Conservation (phyloP, 2,888 invertebrate species). For the Agrotis ipsilon region DNA sequence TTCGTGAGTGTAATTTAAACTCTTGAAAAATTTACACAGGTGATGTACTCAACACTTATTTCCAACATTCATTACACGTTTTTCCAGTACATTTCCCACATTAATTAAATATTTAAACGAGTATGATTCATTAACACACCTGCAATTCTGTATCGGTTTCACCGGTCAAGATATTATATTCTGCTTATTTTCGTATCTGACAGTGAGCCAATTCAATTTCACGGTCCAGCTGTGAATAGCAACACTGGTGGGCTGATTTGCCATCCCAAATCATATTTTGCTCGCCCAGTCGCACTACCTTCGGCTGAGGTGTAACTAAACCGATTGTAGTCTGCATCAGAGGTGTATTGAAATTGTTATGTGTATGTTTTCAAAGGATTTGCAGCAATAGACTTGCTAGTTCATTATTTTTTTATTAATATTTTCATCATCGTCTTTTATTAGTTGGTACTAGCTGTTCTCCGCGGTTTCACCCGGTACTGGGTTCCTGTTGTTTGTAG, state of each 20-base stretch:
- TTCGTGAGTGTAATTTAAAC: conserved; percentile 17
- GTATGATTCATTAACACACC: conserved; percentile 74
- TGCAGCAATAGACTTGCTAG: neutral
- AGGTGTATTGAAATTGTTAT: neutral
- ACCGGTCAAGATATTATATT: conserved; percentile 76
- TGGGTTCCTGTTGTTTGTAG: too few relatives aligned
- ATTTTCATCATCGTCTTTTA: neutral
- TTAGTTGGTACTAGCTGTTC: too few relatives aligned
- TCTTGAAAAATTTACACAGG: conserved; percentile 34
- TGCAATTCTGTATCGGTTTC: conserved; percentile 74
- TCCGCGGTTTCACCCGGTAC: too few relatives aligned
- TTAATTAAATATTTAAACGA: conserved; percentile 49
- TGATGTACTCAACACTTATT: conserved; percentile 28
- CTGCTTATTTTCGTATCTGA: conserved; percentile 88
- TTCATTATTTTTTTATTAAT: neutral
- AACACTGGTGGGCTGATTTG: conserved; percentile 71
- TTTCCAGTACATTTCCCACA: conserved; percentile 32
- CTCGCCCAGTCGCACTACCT: conserved; percentile 57
- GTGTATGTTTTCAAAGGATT: neutral
- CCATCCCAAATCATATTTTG: conserved; percentile 74
- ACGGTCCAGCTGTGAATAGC: conserved; percentile 84
- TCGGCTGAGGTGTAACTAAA: conserved; percentile 29
- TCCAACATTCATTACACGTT: conserved; percentile 18
- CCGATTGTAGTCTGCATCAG: neutral
- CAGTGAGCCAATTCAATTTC: conserved; percentile 89